Percentiles rank a stretch among this genome's conserved stretches.
Evolutionary conservation across 2,797 vertebrate genomes (phyloP).

Genomic region (Salmo trutta): DNA sequence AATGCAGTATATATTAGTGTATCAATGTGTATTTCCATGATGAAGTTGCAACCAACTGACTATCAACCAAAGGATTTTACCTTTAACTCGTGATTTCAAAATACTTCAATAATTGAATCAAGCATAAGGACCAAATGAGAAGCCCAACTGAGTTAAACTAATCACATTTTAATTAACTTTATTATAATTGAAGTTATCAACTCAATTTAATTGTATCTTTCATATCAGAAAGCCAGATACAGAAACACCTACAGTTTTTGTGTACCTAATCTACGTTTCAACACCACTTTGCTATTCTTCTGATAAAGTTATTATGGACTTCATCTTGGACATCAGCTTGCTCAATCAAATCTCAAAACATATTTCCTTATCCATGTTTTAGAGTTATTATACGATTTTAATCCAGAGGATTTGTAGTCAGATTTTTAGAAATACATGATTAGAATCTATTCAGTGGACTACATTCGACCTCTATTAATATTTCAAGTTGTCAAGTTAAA

Average conservation of each 20-base stretch:
- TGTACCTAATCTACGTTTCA: too few species aligned
- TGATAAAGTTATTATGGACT: background rate
- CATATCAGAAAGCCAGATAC: background rate
- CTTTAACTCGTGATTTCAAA: background rate
- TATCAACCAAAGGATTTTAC: background rate
- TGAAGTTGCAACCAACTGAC: background rate
- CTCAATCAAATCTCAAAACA: background rate
- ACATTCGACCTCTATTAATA: background rate
- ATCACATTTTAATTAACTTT: background rate
- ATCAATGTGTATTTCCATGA: background rate
- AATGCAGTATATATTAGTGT: background rate
- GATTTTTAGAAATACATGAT: constrained; percentile 34
- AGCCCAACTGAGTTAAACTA: background rate
- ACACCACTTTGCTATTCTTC: background rate
- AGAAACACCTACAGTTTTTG: too few species aligned
- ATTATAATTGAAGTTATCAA: background rate
- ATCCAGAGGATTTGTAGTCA: background rate
- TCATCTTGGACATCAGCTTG: background rate
- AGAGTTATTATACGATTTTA: background rate
- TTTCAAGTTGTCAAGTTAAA: constrained; percentile 47
- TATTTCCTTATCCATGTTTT: background rate
- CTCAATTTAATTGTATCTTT: background rate
- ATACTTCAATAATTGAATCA: background rate
- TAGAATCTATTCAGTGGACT: constrained; percentile 14
- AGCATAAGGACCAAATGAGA: background rate